Conservation (phyloP, 2,888 invertebrate species). For the Creontiades dilutus region DNA sequence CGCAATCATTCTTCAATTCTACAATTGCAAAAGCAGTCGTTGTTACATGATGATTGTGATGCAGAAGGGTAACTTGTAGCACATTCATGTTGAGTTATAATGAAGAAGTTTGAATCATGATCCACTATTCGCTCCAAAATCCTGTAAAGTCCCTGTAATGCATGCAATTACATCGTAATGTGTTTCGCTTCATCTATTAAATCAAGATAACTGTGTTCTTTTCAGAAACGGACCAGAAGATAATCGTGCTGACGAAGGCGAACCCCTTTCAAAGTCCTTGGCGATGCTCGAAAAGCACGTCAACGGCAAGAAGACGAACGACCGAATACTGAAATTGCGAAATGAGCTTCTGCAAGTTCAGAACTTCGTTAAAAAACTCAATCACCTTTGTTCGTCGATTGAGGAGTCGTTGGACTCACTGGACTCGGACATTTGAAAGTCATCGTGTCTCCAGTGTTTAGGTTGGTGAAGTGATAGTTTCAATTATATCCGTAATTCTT, state of each 20-base stretch:
- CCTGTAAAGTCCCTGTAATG: too few relatives aligned
- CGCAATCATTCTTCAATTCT: too few relatives aligned
- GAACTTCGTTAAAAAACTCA: conserved; percentile 13
- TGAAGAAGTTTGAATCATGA: too few relatives aligned
- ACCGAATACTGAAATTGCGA: background rate
- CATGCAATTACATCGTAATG: too few relatives aligned
- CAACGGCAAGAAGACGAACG: conserved; percentile 19
- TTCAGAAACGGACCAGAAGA: background rate
- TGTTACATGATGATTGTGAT: too few relatives aligned
- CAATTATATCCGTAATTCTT: too few relatives aligned
- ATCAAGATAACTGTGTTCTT: background rate
- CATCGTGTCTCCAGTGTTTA: background rate
- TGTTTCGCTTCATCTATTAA: too few relatives aligned
- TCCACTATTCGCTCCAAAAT: too few relatives aligned
- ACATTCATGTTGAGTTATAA: too few relatives aligned
- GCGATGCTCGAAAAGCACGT: background rate
- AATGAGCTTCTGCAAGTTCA: conserved; percentile 29
- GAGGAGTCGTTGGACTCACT: conserved; percentile 46
- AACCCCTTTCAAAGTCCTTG: background rate
- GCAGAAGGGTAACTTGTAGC: too few relatives aligned
- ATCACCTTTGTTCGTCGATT: conserved; percentile 44
- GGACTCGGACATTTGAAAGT: conserved; percentile 45
- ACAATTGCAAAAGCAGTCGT: too few relatives aligned
- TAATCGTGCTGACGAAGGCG: background rate
- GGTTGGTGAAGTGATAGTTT: too few relatives aligned